Evolutionary conservation across 2,113 vertebrate species (phyloP).

Genomic region (Callospermophilus lateralis): DNA sequence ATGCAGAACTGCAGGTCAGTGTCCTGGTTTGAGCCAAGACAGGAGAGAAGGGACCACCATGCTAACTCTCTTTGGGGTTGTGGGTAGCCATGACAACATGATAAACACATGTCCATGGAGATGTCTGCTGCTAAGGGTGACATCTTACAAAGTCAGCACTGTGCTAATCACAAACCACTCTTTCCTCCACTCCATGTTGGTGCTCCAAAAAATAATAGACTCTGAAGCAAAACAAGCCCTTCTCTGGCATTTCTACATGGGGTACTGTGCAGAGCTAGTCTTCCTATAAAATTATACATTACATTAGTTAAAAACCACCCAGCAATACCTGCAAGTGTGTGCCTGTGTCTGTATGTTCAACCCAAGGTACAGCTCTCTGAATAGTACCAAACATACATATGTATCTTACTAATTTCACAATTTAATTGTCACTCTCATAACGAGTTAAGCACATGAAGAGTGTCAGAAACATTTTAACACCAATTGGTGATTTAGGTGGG

Average conservation of each 20-base stretch:
- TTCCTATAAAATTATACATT: neutral
- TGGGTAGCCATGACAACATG: neutral
- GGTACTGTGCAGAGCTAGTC: neutral
- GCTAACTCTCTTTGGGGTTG: neutral
- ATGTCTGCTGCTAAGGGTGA: neutral
- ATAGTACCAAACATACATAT: neutral
- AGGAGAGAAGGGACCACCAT: accelerated
- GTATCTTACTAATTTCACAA: neutral
- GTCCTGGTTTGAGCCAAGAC: too few relatives aligned
- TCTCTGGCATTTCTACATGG: neutral
- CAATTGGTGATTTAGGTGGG: neutral
- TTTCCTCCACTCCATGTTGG: neutral
- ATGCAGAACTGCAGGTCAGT: neutral
- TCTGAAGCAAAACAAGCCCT: slow-evolving; percentile 17
- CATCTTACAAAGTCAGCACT: neutral
- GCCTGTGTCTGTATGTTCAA: neutral
- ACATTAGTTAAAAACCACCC: neutral
- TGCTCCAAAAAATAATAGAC: neutral
- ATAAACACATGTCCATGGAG: neutral
- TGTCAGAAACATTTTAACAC: neutral
- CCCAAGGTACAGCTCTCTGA: neutral
- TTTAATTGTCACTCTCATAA: neutral
- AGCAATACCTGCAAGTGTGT: neutral
- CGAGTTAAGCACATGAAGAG: neutral
- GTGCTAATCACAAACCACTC: neutral